phyloP scores from a whole-genome alignment of 2,113 vertebrate genomes.

The Rhinichthys klamathensis region DNA sequence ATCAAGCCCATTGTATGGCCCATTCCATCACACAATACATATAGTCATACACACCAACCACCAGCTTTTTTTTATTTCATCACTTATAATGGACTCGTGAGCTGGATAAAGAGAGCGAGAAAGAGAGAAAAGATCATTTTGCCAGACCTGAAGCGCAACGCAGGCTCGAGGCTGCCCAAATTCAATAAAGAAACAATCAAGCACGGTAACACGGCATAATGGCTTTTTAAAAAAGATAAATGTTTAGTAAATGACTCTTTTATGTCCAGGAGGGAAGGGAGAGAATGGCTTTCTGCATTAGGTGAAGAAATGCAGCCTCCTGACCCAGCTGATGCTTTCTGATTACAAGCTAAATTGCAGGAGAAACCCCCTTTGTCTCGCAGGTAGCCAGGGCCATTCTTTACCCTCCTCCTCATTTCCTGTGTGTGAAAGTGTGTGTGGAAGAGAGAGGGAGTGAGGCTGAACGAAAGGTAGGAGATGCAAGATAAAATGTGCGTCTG shows the following conservation, averaged over 20 bases:
- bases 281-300: constrained; percentile 61
- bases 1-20: constrained; percentile 31
- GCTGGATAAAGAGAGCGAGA: constrained; percentile 49
- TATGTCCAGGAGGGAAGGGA: constrained; percentile 60
- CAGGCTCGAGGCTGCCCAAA: constrained; percentile 58
- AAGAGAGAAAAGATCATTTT: constrained; percentile 58
- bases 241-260: constrained; percentile 63
- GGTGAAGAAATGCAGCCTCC: constrained; percentile 55
- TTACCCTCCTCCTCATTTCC: constrained; percentile 48
- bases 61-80: constrained; percentile 39
- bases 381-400: constrained; percentile 50
- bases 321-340: constrained; percentile 60
- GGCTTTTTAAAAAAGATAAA: constrained; percentile 67
- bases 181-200: constrained; percentile 66
- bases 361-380: constrained; percentile 58
- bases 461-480: constrained; percentile 14
- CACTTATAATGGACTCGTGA: constrained; percentile 50
- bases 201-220: constrained; percentile 63
- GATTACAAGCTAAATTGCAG: constrained; percentile 61
- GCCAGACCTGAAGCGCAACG: constrained; percentile 57
- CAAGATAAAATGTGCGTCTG: constrained; percentile 21
- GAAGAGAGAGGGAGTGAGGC: constrained; percentile 17
- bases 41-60: constrained; percentile 25
- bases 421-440: background rate
- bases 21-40: constrained; percentile 12